Conservation (phyloP, 2,888 invertebrate genomes). For the Fragum fragum region DNA sequence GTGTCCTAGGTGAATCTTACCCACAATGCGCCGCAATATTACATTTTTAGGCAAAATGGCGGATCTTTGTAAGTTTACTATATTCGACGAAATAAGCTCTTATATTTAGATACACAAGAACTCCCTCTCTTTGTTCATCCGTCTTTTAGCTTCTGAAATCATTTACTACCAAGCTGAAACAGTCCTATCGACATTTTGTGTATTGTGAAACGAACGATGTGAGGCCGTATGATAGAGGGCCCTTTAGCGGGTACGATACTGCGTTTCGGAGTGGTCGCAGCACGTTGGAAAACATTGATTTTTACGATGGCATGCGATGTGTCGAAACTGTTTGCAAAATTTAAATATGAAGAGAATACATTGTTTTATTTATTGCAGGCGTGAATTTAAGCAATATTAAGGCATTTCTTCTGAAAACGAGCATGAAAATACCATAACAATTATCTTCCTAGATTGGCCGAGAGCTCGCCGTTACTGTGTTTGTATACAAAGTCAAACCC, state of each 20-base stretch:
- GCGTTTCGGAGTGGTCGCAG: conserved; percentile 37
- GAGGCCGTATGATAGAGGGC: conserved; percentile 49
- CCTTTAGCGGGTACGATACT: conserved; percentile 28
- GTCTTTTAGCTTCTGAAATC: conserved; percentile 57
- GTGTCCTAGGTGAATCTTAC: conserved; percentile 67
- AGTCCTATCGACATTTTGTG: conserved; percentile 46
- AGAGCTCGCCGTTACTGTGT: background rate
- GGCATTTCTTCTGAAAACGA: background rate
- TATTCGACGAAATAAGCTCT: conserved; percentile 66
- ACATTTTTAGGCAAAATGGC: conserved; percentile 80
- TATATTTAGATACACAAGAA: conserved; percentile 59
- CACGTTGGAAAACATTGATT: conserved; percentile 57
- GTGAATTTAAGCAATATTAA: background rate
- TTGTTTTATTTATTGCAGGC: background rate
- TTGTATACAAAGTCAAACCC: background rate
- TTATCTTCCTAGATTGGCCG: conserved; percentile 23
- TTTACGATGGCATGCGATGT: background rate
- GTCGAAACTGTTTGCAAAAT: background rate
- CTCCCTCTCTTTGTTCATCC: conserved; percentile 47
- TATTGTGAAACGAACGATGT: conserved; percentile 49
- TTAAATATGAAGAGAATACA: background rate
- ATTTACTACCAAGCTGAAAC: conserved; percentile 63
- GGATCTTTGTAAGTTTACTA: conserved; percentile 79
- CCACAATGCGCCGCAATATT: conserved; percentile 66
- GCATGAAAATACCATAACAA: conserved; percentile 28